Conservation (phyloP, 2,797 vertebrate species). For the Rachycentron canadum region DNA sequence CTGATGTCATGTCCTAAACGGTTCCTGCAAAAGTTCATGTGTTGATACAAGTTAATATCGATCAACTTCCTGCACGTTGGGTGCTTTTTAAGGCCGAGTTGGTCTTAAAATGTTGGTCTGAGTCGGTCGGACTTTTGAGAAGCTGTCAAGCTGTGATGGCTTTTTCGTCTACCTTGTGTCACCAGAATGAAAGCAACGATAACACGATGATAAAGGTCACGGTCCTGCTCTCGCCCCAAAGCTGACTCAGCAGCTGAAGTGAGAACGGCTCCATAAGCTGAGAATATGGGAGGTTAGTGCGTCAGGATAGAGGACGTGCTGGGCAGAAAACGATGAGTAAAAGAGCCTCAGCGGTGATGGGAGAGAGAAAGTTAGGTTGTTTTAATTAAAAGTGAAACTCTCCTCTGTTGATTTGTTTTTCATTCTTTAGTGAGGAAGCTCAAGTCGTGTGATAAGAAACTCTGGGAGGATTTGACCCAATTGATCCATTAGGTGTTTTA, state of each 20-base stretch:
- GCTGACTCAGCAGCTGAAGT: constrained; percentile 13
- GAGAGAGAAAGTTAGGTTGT: not conserved
- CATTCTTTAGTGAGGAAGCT: too few relatives aligned
- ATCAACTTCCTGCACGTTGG: not conserved
- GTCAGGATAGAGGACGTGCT: not conserved
- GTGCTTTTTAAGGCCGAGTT: not conserved
- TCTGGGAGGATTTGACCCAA: too few relatives aligned
- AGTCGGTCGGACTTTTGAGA: not conserved
- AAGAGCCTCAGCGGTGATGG: not conserved
- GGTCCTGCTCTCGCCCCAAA: not conserved
- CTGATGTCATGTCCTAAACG: not conserved
- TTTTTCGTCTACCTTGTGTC: not conserved
- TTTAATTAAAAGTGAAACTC: constrained; percentile 41
- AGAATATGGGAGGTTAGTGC: constrained; percentile 3
- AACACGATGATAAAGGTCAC: not conserved
- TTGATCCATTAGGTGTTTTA: too few relatives aligned
- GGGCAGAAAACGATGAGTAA: not conserved
- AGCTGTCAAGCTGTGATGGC: not conserved
- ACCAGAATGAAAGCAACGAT: not conserved
- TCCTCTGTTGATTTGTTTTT: too few relatives aligned
- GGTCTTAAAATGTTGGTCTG: too few relatives aligned
- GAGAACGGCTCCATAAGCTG: not conserved
- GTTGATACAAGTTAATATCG: not conserved
- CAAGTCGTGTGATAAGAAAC: too few relatives aligned
- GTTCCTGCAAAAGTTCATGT: too few relatives aligned